A percentile compares a stretch with the other conserved stretches of the same genome.
Conservation (phyloP, 2,888 invertebrate species). For the Altica lythri region DNA sequence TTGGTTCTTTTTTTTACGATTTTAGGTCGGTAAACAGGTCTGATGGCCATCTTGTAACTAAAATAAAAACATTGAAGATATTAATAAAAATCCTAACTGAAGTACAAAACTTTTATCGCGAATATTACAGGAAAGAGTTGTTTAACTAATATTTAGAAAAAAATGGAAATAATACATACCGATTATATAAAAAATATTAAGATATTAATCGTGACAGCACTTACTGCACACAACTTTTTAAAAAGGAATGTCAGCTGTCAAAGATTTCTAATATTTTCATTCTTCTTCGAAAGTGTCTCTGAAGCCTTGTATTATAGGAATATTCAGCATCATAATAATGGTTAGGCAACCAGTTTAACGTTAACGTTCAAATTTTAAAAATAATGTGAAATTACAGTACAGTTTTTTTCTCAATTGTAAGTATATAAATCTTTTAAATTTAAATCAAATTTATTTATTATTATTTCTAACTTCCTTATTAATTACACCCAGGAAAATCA, state of each 20-base stretch:
- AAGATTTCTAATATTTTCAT: not conserved
- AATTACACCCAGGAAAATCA: too few relatives aligned
- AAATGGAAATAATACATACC: conserved; percentile 13
- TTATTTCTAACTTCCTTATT: too few relatives aligned
- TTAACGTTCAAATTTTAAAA: too few relatives aligned
- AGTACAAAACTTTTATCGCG: not conserved
- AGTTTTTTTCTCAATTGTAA: too few relatives aligned
- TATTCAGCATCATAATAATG: too few relatives aligned
- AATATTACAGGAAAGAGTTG: not conserved
- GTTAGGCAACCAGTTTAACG: too few relatives aligned
- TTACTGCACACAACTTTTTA: conserved; percentile 16
- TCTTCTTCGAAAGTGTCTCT: too few relatives aligned
- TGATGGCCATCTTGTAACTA: conserved; percentile 76
- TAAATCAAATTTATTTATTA: too few relatives aligned
- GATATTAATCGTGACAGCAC: conserved; percentile 11
- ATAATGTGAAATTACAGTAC: too few relatives aligned
- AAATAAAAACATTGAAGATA: conserved; percentile 35
- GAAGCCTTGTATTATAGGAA: too few relatives aligned
- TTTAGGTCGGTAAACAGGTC: conserved; percentile 85
- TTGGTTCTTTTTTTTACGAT: conserved; percentile 98
- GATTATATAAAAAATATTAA: conserved; percentile 8
- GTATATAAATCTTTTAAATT: too few relatives aligned
- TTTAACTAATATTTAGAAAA: not conserved
- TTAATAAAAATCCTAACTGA: not conserved
- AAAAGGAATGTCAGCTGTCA: conserved; percentile 13